phyloP scores from a whole-genome alignment of 2,888 invertebrate species.

The Nephrocerus scutellatus region DNA sequence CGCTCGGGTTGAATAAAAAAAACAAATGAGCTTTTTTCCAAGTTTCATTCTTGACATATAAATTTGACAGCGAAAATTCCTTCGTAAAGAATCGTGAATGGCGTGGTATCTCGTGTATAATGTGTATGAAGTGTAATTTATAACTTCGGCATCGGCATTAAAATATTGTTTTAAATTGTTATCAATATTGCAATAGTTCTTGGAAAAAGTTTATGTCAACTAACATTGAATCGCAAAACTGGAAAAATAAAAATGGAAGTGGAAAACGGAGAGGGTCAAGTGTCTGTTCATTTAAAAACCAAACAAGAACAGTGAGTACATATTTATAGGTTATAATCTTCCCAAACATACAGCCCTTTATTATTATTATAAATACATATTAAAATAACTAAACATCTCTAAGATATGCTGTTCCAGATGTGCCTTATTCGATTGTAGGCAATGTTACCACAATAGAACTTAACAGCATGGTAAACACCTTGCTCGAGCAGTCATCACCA shows the following conservation, averaged over 20 bases:
- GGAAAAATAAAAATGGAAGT: slow-evolving; percentile 32
- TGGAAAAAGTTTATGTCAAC: not conserved
- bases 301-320: slow-evolving; percentile 69
- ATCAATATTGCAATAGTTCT: too few relatives aligned
- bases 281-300: slow-evolving; percentile 72
- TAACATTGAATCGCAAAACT: slow-evolving; percentile 3
- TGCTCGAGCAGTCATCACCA: slow-evolving; percentile 49
- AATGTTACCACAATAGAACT: slow-evolving; percentile 62
- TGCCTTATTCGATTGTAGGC: slow-evolving; percentile 74
- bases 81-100: too few relatives aligned
- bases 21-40: too few relatives aligned
- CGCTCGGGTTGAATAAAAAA: too few relatives aligned
- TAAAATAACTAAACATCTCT: not conserved
- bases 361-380: not conserved
- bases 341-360: not conserved
- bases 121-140: too few relatives aligned
- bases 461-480: slow-evolving; percentile 70
- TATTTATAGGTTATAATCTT: not conserved
- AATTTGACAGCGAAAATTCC: too few relatives aligned
- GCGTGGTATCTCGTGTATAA: too few relatives aligned
- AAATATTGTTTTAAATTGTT: slow-evolving; percentile 6
- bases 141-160: too few relatives aligned
- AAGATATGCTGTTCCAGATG: slow-evolving; percentile 83
- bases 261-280: slow-evolving; percentile 52
- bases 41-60: too few relatives aligned